Evolutionary conservation across 2,113 vertebrate genomes (phyloP), one percentile per base, ranked within the genome.

Genomic region (Python bivittatus): DNA sequence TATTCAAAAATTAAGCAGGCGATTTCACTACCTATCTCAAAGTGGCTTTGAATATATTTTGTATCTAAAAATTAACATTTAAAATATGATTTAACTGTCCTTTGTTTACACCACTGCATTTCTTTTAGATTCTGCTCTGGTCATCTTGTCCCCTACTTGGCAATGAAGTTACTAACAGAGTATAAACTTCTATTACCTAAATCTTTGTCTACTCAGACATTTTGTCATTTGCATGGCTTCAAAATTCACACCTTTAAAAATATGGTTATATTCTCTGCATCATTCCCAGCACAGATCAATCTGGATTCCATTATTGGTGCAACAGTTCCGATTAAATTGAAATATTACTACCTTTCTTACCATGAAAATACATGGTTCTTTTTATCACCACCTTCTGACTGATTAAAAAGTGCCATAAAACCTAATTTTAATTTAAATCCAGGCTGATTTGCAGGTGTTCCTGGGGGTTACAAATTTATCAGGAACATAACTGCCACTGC

Each of bases 401-500:
- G 98, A 98, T 98, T 98, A 98, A 98, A 98, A 98, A 98, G 98
- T 98, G 97, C 97, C 97, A 97, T 98, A 98, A 98, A 98, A 98
- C 97, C 97, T 98, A 98, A 98, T 98, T 98, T 98, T 98, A 98
- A 98, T 98, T 98, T 98, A 98, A 98, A 98, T 98, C 98, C 94
- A 88, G 97, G 97, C 98, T 98, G 98, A 98, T 98, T 98, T 98
- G 98, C 98, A 98, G 98, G 98, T 98, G 98, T 98, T 98, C 98
- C 98, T 98, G 97, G 97, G 98, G 98, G 97, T 98, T 98, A 98
- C 97, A 98, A 98, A 98, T 98, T 99, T 98, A 98, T 99, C 97
- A 98, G 97, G 98, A 98, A 99, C 98, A 98, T 98, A 98, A 98
- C 98, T 97, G 97, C 98, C 97, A 98, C 98, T 97, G 98, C 97